Base-by-base conservation (phyloP, 2,113 vertebrate genomes). In the Lates calcarifer region DNA sequence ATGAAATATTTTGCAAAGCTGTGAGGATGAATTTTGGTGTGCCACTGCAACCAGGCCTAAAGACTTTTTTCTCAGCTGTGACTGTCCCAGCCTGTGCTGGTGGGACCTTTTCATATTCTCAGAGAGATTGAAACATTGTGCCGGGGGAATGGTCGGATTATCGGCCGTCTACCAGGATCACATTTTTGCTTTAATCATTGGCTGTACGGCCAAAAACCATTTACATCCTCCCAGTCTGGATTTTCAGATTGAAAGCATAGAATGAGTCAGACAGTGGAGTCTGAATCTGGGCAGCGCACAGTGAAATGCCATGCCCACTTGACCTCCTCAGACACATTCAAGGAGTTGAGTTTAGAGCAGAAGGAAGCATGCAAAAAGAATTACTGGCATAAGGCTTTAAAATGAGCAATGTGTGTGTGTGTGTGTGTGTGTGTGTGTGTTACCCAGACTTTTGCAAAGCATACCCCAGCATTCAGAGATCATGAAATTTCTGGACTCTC, bases 171-270 rank as follows among this genome's bases (percentile, higher is more conserved):
- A 63, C 58, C 51, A 66, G 56, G 24, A 78, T 84, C 41, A 53
- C 41, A 69, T 61, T 74, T 85, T 83, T 53, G 37, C 77, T 83
- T 81, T 61, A 83, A 74, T 85, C 76, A 77, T 63, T 45, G 26
- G 18, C 28, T 64, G n/a, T 57, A 65, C 5, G 35, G 33, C 47
- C 55, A 64, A 60, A 83, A 77, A 35, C 47, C 75, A 77, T 79
- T 85, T 55, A 80, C 79, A 87, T 82, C 49, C 63, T 45, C 18
- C 26, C 5, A 10, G 64, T 49, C 69, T 63, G 77, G 26, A 74
- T 74, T 60, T 82, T 74, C 31, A 66, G 64, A 69, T 73, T 81
- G 41, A 57, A 86, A 67, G 53, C 74, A 45, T 12, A 41, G 81
- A 79, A 57, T 58, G 58, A 75, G 73, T 29, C 10, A 0, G 49